Percentiles rank a stretch among this genome's conserved stretches.
Conservation (phyloP, 2,113 vertebrate species). For the Phylloscopus trochiloides region DNA sequence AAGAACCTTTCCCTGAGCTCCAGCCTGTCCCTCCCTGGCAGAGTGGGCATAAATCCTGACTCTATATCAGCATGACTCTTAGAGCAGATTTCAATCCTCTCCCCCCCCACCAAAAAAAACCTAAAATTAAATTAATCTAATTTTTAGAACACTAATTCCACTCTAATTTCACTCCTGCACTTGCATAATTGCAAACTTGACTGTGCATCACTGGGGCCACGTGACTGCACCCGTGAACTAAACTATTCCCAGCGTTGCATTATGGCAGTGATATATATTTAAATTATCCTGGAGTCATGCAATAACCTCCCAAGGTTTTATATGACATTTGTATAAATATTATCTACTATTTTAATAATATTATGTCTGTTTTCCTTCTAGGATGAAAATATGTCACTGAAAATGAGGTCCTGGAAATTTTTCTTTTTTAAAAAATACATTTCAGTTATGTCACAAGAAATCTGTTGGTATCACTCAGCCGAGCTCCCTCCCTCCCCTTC, state of each 20-base stretch:
- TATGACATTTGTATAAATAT: not conserved
- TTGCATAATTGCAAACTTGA: constrained; percentile 2
- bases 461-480: not conserved
- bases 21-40: not conserved
- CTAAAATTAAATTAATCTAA: not conserved
- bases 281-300: constrained; percentile 1
- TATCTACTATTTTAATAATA: constrained; percentile 24
- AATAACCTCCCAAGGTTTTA: not conserved
- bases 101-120: too few relatives aligned
- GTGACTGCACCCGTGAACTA: not conserved
- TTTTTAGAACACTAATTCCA: not conserved
- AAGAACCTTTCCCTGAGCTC: not conserved
- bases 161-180: not conserved
- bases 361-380: constrained; percentile 4
- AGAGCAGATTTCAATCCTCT: not conserved
- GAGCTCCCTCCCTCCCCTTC: not conserved
- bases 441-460: not conserved
- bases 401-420: not conserved
- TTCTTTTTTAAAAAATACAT: not conserved
- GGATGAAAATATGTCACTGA: not conserved
- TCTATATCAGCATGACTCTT: not conserved
- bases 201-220: not conserved
- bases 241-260: not conserved
- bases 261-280: not conserved
- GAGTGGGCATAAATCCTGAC: not conserved